These are phyloP conservation scores for Tachystola acroxantha DNA, from an alignment of 2,888 invertebrate genomes.

Conservation along the genomic window DNA sequence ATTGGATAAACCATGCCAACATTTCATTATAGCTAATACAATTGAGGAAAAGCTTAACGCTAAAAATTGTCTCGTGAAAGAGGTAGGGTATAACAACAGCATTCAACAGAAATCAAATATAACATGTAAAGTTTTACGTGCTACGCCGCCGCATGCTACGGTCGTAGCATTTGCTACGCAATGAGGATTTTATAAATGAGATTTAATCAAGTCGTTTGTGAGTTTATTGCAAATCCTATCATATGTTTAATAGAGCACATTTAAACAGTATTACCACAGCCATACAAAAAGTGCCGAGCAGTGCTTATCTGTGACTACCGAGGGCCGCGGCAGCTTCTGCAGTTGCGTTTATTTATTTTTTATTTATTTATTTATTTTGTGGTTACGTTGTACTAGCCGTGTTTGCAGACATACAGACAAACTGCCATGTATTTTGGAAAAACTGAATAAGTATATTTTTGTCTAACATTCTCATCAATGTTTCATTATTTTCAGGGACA, in stretches of 20 bases:
- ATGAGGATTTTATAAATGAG: no score
- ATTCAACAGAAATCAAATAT: neutral
- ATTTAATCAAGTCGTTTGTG: no score
- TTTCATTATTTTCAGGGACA: neutral
- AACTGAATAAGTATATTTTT: no score
- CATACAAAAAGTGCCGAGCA: no score
- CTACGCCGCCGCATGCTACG: neutral
- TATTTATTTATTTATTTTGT: neutral
- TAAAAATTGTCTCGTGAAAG: conserved; percentile 8
- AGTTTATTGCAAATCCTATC: no score
- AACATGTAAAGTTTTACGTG: neutral
- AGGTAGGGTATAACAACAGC: neutral
- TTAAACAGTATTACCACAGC: no score
- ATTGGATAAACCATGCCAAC: conserved; percentile 25
- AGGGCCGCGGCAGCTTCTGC: no score
- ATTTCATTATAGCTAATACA: conserved; percentile 14
- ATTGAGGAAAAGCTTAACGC: conserved; percentile 1
- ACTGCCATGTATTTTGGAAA: no score
- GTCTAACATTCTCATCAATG: no score
- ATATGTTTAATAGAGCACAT: no score
- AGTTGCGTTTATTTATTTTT: neutral
- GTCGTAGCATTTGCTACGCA: no score
- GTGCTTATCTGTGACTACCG: no score
- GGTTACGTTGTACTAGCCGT: neutral
- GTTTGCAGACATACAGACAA: neutral